Percentiles rank a stretch among this genome's conserved stretches.
phyloP scores from a whole-genome alignment of 2,888 invertebrate species.

The Stramonita haemastoma region DNA sequence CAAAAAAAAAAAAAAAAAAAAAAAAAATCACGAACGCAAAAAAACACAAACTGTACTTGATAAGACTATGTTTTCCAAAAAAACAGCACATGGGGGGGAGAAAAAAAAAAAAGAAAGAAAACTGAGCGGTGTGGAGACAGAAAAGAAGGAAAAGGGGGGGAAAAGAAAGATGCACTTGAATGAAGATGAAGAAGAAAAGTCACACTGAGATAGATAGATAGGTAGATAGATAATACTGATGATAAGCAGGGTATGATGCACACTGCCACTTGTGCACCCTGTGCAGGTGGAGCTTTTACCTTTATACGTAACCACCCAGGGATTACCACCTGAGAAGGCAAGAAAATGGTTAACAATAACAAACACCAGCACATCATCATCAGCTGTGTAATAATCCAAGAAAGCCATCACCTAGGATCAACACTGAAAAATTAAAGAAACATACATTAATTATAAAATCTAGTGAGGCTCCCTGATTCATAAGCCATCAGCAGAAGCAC shows the following conservation, averaged over 20 bases:
- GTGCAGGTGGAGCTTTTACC: conserved; percentile 45
- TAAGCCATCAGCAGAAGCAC: no score
- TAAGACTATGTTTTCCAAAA: background rate
- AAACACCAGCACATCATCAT: no score
- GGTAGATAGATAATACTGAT: conserved; percentile 4
- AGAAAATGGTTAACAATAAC: background rate
- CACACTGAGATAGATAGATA: background rate
- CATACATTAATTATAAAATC: no score
- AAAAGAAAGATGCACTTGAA: conserved; percentile 1
- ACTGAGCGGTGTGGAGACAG: background rate
- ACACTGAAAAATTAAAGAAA: no score
- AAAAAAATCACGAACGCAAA: background rate
- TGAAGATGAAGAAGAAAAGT: conserved; percentile 11
- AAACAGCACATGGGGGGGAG: background rate
- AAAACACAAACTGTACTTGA: background rate
- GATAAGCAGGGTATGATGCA: conserved; percentile 16
- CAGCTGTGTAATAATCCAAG: no score
- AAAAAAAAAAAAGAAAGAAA: background rate
- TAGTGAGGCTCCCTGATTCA: no score
- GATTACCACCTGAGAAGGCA: conserved; percentile 51
- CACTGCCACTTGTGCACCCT: background rate
- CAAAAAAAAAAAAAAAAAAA: background rate
- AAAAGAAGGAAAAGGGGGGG: background rate
- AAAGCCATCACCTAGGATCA: no score
- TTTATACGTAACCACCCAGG: conserved; percentile 57